These are phyloP conservation scores for Cyanoliseus patagonus DNA, from an alignment of 2,113 vertebrate genomes.

Conservation along the genomic window DNA sequence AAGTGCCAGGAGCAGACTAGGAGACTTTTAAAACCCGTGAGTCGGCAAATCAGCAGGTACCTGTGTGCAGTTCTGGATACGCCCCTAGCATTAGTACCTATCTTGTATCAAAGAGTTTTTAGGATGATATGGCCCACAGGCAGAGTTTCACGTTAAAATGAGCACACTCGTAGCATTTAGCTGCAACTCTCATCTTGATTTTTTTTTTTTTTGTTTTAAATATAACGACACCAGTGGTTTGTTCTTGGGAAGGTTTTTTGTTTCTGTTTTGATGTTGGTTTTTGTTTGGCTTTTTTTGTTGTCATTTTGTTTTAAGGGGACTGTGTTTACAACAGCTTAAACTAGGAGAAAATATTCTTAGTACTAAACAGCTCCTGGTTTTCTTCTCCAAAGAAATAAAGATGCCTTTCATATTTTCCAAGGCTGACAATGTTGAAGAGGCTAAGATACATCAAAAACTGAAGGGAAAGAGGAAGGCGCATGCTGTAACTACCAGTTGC, in stretches of 20 bases:
- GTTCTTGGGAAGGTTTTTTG: background rate
- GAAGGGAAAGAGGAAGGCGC: background rate
- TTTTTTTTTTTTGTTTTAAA: constrained; percentile 24
- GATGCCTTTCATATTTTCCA: background rate
- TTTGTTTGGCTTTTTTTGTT: background rate
- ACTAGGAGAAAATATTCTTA: background rate
- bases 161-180: background rate
- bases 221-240: background rate
- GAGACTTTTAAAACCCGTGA: constrained; percentile 56
- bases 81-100: constrained; percentile 58
- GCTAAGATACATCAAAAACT: background rate
- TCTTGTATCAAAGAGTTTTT: constrained; percentile 57
- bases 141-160: constrained; percentile 60
- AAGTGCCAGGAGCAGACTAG: constrained; percentile 61
- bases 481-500: background rate
- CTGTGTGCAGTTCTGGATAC: constrained; percentile 42
- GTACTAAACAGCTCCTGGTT: background rate
- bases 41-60: constrained; percentile 62
- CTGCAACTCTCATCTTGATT: background rate
- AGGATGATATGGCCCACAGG: constrained; percentile 36
- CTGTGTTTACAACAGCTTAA: background rate
- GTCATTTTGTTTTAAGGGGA: background rate
- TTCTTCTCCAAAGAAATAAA: background rate
- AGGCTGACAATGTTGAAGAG: background rate
- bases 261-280: background rate